Evolutionary conservation across 2,888 invertebrate species (phyloP).

Genomic region (Crepidodera aurea): DNA sequence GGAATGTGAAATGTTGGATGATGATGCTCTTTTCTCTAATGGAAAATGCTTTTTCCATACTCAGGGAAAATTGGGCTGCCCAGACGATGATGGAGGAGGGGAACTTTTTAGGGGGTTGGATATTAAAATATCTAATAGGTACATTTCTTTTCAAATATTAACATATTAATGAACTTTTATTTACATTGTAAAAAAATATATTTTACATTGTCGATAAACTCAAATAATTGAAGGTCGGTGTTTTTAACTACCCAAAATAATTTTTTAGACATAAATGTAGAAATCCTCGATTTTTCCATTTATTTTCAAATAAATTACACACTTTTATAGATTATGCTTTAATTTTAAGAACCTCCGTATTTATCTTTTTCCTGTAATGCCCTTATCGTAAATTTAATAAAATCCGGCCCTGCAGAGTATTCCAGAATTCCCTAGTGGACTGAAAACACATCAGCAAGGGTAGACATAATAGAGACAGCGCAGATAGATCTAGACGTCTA

Average conservation of each 20-base stretch:
- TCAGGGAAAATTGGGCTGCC: slow-evolving; percentile 13
- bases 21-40: slow-evolving; percentile 28
- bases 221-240: no score
- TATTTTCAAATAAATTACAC: no score
- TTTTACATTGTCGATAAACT: no score
- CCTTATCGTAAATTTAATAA: no score
- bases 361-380: no score
- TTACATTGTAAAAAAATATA: no score
- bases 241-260: no score
- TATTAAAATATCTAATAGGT: not conserved
- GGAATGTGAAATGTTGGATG: slow-evolving; percentile 30
- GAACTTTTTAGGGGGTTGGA: not conserved
- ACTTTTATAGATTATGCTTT: no score
- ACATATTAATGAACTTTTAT: not conserved
- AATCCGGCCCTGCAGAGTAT: not conserved
- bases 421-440: not conserved
- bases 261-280: no score
- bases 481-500: slow-evolving; percentile 6
- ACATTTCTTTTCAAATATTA: no score
- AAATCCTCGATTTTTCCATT: no score
- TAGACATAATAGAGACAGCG: slow-evolving; percentile 13
- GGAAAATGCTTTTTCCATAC: slow-evolving; percentile 34
- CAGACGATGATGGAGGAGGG: not conserved
- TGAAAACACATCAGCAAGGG: slow-evolving; percentile 1
- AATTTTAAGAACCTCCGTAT: no score